phyloP scores from a whole-genome alignment of 2,888 invertebrate species.

The Eupeodes luniger region DNA sequence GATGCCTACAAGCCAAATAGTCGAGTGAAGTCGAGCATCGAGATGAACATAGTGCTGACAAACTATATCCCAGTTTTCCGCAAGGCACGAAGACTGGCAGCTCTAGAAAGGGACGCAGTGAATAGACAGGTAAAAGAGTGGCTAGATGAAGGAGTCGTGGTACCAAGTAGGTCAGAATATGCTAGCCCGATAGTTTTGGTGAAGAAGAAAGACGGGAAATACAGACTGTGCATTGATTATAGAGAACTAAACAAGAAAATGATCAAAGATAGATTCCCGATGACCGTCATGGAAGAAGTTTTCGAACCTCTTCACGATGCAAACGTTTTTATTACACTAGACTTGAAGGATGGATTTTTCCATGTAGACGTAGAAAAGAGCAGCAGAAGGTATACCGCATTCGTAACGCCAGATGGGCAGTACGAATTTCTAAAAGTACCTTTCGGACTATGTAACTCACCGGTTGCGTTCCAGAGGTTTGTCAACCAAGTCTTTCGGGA shows the following conservation, averaged over 20 bases:
- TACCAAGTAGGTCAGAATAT: slow-evolving; percentile 12
- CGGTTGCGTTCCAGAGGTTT: too few relatives aligned
- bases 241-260: slow-evolving; percentile 1
- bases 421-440: too few relatives aligned
- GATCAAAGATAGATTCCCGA: slow-evolving; percentile 8
- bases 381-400: too few relatives aligned
- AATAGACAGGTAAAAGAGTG: not conserved
- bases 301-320: slow-evolving; percentile 6
- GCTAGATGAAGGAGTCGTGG: not conserved
- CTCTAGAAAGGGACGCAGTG: not conserved
- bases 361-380: not conserved
- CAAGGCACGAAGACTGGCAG: not conserved
- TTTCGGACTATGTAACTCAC: too few relatives aligned
- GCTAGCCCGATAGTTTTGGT: not conserved
- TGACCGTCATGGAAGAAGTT: slow-evolving; percentile 10
- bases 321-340: not conserved
- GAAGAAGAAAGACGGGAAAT: not conserved
- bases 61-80: slow-evolving; percentile 7
- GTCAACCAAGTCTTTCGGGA: too few relatives aligned
- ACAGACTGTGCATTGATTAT: not conserved
- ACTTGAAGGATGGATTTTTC: not conserved
- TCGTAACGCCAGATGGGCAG: too few relatives aligned
- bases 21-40: not conserved
- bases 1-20: not conserved
- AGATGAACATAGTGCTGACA: not conserved